Conservation (phyloP, 1,140 invertebrate genomes). For the Centruroides sculpturatus region DNA sequence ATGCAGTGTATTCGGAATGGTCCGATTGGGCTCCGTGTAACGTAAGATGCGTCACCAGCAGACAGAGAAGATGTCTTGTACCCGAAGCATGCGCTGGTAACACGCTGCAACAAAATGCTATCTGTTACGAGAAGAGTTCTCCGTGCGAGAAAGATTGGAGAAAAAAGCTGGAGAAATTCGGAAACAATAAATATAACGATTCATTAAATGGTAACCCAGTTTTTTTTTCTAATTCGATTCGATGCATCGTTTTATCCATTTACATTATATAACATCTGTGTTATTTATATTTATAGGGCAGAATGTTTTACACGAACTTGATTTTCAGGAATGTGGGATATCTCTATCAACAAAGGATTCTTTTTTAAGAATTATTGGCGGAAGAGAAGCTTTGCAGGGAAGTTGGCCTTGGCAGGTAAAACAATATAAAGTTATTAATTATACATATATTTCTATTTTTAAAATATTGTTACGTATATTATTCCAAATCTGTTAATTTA, state of each 20-base stretch:
- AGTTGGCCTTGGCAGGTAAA: constrained; percentile 79
- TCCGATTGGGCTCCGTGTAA: constrained; percentile 45
- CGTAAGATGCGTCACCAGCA: constrained; percentile 39
- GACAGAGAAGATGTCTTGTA: constrained; percentile 55
- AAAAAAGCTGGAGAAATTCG: background rate
- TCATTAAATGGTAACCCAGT: constrained; percentile 1
- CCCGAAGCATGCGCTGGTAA: constrained; percentile 51
- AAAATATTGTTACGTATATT: constrained; percentile 6
- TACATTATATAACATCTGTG: no score
- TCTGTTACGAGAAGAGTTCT: constrained; percentile 64
- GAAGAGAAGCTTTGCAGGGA: constrained; percentile 52
- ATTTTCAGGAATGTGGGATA: background rate
- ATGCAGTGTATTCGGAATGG: constrained; percentile 39
- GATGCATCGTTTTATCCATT: no score
- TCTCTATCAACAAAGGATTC: background rate
- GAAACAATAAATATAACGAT: background rate
- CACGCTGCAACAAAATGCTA: constrained; percentile 59
- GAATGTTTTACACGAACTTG: background rate
- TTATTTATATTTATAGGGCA: background rate
- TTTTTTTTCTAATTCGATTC: no score
- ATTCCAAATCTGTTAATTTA: background rate
- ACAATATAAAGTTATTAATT: background rate
- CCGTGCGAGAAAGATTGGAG: constrained; percentile 54
- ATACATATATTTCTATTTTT: background rate
- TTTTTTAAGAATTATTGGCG: constrained; percentile 63